phyloP scores from a whole-genome alignment of 2,888 invertebrate genomes.

The Heliconius erato region DNA sequence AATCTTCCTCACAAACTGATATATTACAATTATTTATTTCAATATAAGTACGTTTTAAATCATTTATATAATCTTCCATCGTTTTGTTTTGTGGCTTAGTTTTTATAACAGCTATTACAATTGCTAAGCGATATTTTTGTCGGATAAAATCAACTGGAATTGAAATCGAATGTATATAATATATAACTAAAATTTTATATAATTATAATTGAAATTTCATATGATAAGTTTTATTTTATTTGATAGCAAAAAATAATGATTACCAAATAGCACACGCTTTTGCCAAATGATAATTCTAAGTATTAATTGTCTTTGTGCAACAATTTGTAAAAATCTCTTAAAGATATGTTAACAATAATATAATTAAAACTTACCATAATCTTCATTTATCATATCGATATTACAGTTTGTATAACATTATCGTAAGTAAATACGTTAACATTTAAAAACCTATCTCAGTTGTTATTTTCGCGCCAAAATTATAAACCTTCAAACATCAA shows the following conservation, averaged over 20 bases:
- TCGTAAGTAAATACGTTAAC: background rate
- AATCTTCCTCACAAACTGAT: constrained; percentile 45
- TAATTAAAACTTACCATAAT: constrained; percentile 1
- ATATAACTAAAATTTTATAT: too few species aligned
- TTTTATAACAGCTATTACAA: constrained; percentile 27
- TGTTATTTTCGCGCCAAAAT: constrained; percentile 8
- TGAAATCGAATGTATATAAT: background rate
- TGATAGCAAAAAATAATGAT: too few species aligned
- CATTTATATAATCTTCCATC: constrained; percentile 29
- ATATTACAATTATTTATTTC: constrained; percentile 38
- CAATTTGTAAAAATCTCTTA: too few species aligned
- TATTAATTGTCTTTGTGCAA: too few species aligned
- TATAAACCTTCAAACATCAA: background rate
- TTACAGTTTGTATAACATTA: constrained; percentile 4
- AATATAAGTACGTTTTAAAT: background rate
- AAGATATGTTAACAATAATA: background rate
- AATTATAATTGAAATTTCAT: too few species aligned
- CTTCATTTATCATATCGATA: constrained; percentile 22
- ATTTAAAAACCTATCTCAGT: background rate
- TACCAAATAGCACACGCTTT: too few species aligned
- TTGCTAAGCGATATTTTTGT: constrained; percentile 28
- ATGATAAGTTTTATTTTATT: too few species aligned
- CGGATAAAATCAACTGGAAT: constrained; percentile 31
- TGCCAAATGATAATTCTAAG: too few species aligned
- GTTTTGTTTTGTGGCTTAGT: constrained; percentile 18